Base-by-base conservation (phyloP, 2,113 vertebrate genomes). In the Halcyon malimbica region DNA sequence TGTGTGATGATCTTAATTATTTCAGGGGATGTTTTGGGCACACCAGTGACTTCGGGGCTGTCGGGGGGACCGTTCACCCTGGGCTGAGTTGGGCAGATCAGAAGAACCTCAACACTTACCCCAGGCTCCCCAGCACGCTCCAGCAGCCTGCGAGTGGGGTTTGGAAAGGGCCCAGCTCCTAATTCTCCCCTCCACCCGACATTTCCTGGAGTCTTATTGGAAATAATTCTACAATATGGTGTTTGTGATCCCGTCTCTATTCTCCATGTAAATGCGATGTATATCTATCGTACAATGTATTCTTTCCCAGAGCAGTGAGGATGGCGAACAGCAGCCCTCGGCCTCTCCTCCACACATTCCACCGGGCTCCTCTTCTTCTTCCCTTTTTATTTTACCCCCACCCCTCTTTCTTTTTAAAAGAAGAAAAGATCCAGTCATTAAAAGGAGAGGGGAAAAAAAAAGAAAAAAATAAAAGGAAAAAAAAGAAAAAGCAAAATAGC, bases 121-220 rank as follows among this genome's bases (percentile, higher is more conserved):
- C 48, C 50, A 5, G 28, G 2, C 14, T 24, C 29, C 15, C 44
- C 53, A 6, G 9, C 65, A 42, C 26, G 42, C 35, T 28, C 54
- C 87, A 59, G 62, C 31, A 29, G 35, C 50, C 75, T 48, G 24
- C 23, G 15, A 84, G 41, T 3, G 5, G 69, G 42, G 28, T 19
- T 73, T 90, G 94, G 92, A 83, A 71, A 89, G 39, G 93, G 90
- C 91, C 96, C 92, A 93, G 87, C 59, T 89, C 63, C 69, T 18
- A 54, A 20, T 92, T 69, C 37, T 59, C 28, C 37, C 77, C 20
- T 88, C 83, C 69, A 10, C 37, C 69, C 87, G 28, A 75, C 91
- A 82, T 95, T 97, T 96, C 91, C 90, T 94, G 93, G 1, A 74
- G 42, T 33, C n/a, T n/a, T 53, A 5, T 48, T 5, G 76, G 84